These are phyloP conservation scores for Congeria kusceri DNA, from an alignment of 2,888 invertebrate genomes.

Conservation along the genomic window DNA sequence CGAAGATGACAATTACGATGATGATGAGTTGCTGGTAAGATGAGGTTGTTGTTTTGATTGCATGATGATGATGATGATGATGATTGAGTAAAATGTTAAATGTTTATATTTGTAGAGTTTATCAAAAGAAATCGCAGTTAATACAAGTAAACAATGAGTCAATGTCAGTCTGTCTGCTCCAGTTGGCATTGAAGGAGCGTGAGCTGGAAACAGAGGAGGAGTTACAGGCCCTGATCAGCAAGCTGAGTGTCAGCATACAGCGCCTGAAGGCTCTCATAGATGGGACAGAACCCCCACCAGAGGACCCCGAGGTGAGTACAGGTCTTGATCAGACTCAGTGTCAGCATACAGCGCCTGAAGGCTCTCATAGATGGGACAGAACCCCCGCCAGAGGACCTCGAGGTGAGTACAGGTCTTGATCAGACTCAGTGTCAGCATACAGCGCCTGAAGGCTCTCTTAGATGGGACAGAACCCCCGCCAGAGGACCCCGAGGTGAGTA, in stretches of 20 bases:
- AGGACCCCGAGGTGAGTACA: slow-evolving; percentile 89
- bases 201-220: slow-evolving; percentile 92
- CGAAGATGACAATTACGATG: neutral
- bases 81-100: too few relatives aligned
- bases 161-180: slow-evolving; percentile 70
- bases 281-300: slow-evolving; percentile 86
- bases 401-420: slow-evolving; percentile 90
- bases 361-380: slow-evolving; percentile 87
- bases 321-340: slow-evolving; percentile 90
- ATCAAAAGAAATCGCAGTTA: too few relatives aligned
- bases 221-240: slow-evolving; percentile 91
- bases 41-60: neutral
- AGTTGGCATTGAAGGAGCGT: slow-evolving; percentile 91
- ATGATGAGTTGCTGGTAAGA: neutral
- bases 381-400: slow-evolving; percentile 89
- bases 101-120: too few relatives aligned
- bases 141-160: too few relatives aligned
- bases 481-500: slow-evolving; percentile 88
- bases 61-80: too few relatives aligned
- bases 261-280: slow-evolving; percentile 87
- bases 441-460: slow-evolving; percentile 87
- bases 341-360: slow-evolving; percentile 88
- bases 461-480: slow-evolving; percentile 86
- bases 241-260: slow-evolving; percentile 90
- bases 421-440: slow-evolving; percentile 90